phyloP scores from a whole-genome alignment of 1,140 invertebrate genomes.

The Bactericera cockerelli region DNA sequence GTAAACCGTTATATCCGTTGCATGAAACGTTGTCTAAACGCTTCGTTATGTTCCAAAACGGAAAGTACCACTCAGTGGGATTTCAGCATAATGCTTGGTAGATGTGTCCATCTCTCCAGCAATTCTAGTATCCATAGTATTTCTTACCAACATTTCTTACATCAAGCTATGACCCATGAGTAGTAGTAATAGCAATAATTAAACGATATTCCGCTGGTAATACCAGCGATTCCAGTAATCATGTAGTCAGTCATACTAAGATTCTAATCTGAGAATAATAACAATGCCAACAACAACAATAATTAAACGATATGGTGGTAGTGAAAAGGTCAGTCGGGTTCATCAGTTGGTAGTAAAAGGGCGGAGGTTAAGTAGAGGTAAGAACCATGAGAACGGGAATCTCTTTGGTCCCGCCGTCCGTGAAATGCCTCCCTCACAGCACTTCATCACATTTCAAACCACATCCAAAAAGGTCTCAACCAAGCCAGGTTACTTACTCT shows the following conservation, averaged over 20 bases:
- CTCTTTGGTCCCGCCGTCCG: too few relatives aligned
- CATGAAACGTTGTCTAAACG: background rate
- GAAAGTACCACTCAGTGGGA: background rate
- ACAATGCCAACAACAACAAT: too few relatives aligned
- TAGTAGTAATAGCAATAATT: too few relatives aligned
- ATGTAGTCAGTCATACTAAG: constrained; percentile 49
- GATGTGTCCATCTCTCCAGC: constrained; percentile 41
- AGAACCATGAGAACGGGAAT: too few relatives aligned
- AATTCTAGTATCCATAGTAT: constrained; percentile 49
- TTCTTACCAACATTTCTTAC: too few relatives aligned
- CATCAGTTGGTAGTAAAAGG: constrained; percentile 47
- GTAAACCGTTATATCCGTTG: too few relatives aligned
- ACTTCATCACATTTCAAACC: background rate
- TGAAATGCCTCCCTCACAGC: constrained; percentile 33
- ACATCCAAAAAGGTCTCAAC: background rate
- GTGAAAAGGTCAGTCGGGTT: constrained; percentile 39
- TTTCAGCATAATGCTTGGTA: background rate
- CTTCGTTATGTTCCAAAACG: background rate
- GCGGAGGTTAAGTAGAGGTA: constrained; percentile 51
- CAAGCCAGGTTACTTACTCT: background rate
- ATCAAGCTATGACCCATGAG: too few relatives aligned
- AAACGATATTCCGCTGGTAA: constrained; percentile 48
- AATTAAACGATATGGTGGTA: too few relatives aligned
- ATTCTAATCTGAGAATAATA: too few relatives aligned
- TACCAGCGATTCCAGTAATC: constrained; percentile 38